Evolutionary conservation across 1,140 invertebrate species (phyloP), one percentile per base, ranked within the genome.

Genomic region (Mesaphorura yosii): DNA sequence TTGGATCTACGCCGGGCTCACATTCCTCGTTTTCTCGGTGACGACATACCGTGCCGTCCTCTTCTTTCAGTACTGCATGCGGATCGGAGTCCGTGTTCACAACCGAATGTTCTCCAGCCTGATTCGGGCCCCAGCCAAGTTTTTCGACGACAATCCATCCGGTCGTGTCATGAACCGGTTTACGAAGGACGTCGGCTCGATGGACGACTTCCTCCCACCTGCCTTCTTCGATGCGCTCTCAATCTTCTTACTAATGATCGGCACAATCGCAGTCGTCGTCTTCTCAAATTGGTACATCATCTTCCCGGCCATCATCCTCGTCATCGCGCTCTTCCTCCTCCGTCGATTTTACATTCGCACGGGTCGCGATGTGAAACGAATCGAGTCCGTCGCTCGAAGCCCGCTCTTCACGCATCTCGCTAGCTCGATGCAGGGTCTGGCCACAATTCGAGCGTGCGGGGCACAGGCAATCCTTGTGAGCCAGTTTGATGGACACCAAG

Each of bases 331-430:
- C 53, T 65, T 74, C 1, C 61, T 74, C 15, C 50, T 78, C 0
- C 66, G 78, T 47, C 60, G 62, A 14, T 73, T 78, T 58, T 85
- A 81, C 66, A 64, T 85, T 3, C 68, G 65, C 1, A 80, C 79
- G 1, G 76, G 80, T 0, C 72, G 80, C 56, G 75, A 77, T 53
- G 59, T 78, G 0, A 78, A 76, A 60, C 69, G 76, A 59, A 50
- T 77, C 2, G 76, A 79, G 65, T n/a, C 20, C 19, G 22, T 19
- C 52, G 82, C 78, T 45, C 74, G 81, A 52, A 83, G 81, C 64
- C 88, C 88, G 0, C 76, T 92, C 0, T 88, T 87, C 64, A 84
- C 84, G 10, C 88, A 95, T 66, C 71, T 96, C 45, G 89, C 83
- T 67, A 81, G 88, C 23, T 84, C 89, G 0, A 70, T 95, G 1